Evolutionary conservation across 2,113 vertebrate species (phyloP).

Genomic region (Microcebus murinus): DNA sequence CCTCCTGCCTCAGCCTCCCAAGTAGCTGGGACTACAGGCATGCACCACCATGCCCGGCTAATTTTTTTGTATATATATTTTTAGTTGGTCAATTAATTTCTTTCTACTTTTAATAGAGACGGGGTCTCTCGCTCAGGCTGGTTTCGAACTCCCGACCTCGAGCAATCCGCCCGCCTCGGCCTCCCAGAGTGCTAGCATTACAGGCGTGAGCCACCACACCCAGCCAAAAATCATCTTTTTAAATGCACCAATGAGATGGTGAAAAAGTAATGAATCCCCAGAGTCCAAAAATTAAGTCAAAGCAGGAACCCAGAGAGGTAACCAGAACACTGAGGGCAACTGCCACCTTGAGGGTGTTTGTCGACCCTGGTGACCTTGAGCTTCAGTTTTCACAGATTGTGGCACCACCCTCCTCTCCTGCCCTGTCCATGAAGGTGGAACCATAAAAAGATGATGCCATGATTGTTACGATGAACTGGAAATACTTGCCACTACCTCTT

Average conservation of each 20-base stretch:
- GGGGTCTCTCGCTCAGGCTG: no score
- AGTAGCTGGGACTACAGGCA: no score
- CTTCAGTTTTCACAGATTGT: background rate
- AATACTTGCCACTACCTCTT: no score
- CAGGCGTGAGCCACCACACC: no score
- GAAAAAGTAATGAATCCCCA: conserved; percentile 5
- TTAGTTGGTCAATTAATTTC: no score
- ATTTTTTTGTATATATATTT: no score
- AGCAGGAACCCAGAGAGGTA: background rate
- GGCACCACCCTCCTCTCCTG: background rate
- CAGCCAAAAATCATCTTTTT: background rate
- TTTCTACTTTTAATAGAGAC: no score
- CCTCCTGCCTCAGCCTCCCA: no score
- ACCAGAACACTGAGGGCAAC: background rate
- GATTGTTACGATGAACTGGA: background rate
- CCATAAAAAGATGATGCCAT: background rate
- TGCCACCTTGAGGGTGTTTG: background rate
- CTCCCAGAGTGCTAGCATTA: no score
- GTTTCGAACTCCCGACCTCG: no score
- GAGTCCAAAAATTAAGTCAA: conserved; percentile 45
- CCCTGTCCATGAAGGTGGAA: background rate
- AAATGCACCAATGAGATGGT: background rate
- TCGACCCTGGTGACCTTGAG: conserved; percentile 9
- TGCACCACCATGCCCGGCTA: no score
- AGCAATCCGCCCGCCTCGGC: no score